Evolutionary conservation across 2,113 vertebrate species (phyloP).

Genomic region (Dissostichus mawsoni): DNA sequence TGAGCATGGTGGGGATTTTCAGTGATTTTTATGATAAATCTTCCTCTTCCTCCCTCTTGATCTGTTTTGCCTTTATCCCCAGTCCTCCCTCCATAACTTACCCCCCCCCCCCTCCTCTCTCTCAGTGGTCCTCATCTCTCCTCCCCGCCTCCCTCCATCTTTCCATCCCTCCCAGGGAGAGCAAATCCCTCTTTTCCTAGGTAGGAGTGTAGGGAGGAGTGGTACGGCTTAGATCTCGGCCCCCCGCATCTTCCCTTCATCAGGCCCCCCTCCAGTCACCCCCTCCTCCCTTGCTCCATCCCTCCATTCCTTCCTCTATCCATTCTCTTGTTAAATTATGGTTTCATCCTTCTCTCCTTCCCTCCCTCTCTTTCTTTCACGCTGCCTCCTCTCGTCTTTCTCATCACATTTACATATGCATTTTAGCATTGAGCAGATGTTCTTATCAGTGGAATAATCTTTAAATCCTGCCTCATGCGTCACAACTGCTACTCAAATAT

Average conservation of each 20-base stretch:
- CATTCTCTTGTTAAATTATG: conserved; percentile 69
- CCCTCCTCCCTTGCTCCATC: conserved; percentile 20
- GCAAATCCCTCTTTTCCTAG: conserved; percentile 84
- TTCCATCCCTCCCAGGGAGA: conserved; percentile 77
- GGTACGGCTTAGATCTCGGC: conserved; percentile 79
- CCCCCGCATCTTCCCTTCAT: conserved; percentile 76
- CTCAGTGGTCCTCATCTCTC: conserved; percentile 73
- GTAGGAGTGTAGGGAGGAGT: conserved; percentile 81
- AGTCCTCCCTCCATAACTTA: conserved; percentile 34
- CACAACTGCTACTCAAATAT: background rate
- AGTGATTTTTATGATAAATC: conserved; percentile 69
- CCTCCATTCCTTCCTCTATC: conserved; percentile 46
- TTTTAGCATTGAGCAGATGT: conserved; percentile 54
- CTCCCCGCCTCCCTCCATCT: conserved; percentile 63
- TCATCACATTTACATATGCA: conserved; percentile 47
- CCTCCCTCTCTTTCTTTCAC: conserved; percentile 11
- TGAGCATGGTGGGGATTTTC: conserved; percentile 23
- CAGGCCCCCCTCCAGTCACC: conserved; percentile 69
- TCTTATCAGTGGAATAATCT: conserved; percentile 29
- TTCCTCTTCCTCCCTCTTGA: conserved; percentile 62
- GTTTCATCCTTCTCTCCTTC: conserved; percentile 43
- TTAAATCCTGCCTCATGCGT: conserved; percentile 30
- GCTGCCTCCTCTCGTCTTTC: conserved; percentile 50
- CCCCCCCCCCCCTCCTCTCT: conserved; percentile 32
- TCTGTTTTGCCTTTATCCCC: conserved; percentile 69